Evolutionary conservation across 1,140 invertebrate species (phyloP).

Genomic region (Papilio xuthus): DNA sequence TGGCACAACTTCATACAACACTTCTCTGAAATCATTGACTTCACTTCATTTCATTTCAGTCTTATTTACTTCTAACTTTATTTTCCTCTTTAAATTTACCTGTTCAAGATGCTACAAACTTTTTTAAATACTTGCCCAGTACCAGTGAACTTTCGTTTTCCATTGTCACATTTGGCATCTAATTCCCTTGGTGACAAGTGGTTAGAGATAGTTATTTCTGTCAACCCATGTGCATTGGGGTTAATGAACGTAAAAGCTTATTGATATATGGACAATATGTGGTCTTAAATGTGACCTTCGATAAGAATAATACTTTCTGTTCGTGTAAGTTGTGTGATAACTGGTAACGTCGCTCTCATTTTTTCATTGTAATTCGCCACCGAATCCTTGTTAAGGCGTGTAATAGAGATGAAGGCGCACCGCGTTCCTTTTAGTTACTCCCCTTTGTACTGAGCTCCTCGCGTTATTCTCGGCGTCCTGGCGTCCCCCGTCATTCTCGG

Average conservation of each 20-base stretch:
- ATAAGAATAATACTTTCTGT: neutral
- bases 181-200: neutral
- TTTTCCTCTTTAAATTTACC: conserved; percentile 11
- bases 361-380: neutral
- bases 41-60: neutral
- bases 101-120: neutral
- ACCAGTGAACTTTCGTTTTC: too few relatives aligned
- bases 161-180: neutral
- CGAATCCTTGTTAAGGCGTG: neutral
- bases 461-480: neutral
- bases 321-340: neutral
- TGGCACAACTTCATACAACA: neutral
- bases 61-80: neutral
- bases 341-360: neutral
- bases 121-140: too few relatives aligned
- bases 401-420: neutral
- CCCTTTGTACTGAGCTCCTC: neutral
- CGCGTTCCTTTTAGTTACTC: neutral
- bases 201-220: neutral
- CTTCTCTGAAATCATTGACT: conserved; percentile 1
- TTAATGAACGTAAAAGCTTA: neutral
- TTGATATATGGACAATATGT: neutral
- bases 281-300: neutral
- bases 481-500: neutral
- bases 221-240: neutral